Evolutionary conservation across 2,113 vertebrate genomes (phyloP), one percentile per base, ranked within the genome.

Genomic region (Ceyx margarethae): DNA sequence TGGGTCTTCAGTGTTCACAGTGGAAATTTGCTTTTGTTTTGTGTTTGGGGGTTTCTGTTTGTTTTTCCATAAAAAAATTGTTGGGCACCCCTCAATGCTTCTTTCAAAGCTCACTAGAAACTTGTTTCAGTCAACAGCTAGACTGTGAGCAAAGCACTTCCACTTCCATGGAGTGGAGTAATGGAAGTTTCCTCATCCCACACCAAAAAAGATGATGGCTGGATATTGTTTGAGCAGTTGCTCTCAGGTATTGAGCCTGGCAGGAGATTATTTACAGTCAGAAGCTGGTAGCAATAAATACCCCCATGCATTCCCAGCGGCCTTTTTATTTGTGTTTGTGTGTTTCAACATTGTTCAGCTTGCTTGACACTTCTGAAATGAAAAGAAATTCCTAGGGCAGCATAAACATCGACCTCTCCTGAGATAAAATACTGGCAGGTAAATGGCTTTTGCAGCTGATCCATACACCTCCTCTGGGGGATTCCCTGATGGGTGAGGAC

Each of bases 261-360:
- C 43, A 31, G 71, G 66, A 21, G 45, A 6, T 80, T 60, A 60
- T 65, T 92, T 83, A 54, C 72, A 65, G 72, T 23, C 72, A 45
- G 68, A 65, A 72, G 50, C 56, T 80, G 68, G 45, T 61, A n/a
- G 81, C 64, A 80, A 6, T 85, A 61, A 83, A 83, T 83, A n/a
- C 73, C 72, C 45, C 0, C 0, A 15, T 65, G 73, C 51, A 14
- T 85, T 71, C 60, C 71, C 26, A 23, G 51, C 29, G n/a, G 15
- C n/a, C 54, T 56, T 17, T 71, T 62, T 48, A 21, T 64, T 89
- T 83, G 80, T 35, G 56, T 60, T 79, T 33, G 40, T 40, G 50
- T 18, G 25, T 65, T 86, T 71, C 33, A 35, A 3, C 25, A 9
- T 56, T 50, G 37, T 31, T 66, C 21, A 3, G 43, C 61, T 91